phyloP scores from a whole-genome alignment of 2,888 invertebrate species.

The Archips crataeganus region DNA sequence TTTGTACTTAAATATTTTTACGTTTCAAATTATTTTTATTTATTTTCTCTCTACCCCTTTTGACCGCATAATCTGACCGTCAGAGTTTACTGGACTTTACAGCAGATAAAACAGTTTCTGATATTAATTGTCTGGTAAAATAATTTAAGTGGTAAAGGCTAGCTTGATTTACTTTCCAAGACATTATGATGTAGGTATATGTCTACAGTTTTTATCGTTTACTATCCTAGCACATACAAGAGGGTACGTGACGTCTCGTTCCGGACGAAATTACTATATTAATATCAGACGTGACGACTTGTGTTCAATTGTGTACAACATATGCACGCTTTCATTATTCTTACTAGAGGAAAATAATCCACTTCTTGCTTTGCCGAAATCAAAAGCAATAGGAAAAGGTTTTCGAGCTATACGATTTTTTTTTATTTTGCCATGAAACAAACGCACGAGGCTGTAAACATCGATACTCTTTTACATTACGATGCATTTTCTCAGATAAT shows the following conservation, averaged over 20 bases:
- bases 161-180: background rate
- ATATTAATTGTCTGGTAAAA: background rate
- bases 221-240: constrained; percentile 12
- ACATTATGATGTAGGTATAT: background rate
- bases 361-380: background rate
- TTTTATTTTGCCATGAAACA: too few species aligned
- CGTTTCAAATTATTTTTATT: too few species aligned
- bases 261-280: constrained; percentile 5
- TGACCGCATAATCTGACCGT: background rate
- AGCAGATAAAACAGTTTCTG: background rate
- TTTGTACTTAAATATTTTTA: too few species aligned
- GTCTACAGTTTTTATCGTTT: constrained; percentile 1
- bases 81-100: background rate
- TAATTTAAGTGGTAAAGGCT: background rate
- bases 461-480: too few species aligned
- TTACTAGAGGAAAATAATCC: too few species aligned
- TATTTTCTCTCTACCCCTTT: background rate
- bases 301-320: background rate
- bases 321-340: background rate
- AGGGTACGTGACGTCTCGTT: constrained; percentile 14
- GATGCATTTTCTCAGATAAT: too few species aligned
- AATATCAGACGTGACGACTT: background rate
- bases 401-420: too few species aligned
- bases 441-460: too few species aligned
- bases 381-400: too few species aligned